Percentiles rank a stretch among this genome's conserved stretches.
Evolutionary conservation across 2,797 vertebrate species (phyloP).

Genomic region (Falco rusticolus): DNA sequence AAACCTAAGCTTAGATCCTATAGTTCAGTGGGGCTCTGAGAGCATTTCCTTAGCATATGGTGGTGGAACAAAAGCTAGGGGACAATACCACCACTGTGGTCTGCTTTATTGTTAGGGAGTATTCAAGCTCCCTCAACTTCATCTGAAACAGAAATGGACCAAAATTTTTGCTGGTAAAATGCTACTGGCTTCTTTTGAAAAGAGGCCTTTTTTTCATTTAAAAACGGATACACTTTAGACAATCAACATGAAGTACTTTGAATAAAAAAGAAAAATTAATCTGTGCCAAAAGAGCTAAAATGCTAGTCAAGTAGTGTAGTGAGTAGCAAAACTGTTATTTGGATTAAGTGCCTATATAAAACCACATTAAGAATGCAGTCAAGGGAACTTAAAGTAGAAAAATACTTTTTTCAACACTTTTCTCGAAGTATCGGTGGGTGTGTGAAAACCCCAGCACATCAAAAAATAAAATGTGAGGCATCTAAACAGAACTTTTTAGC

Average conservation of each 20-base stretch:
- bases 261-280: not conserved
- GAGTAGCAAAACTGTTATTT: not conserved
- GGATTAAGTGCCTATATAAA: not conserved
- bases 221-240: not conserved
- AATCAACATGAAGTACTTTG: not conserved
- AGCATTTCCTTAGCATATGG: conserved; percentile 21
- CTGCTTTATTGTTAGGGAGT: not conserved
- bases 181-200: not conserved
- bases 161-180: not conserved
- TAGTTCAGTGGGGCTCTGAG: not conserved
- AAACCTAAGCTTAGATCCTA: not conserved
- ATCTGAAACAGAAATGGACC: not conserved
- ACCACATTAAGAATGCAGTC: not conserved
- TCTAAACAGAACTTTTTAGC: not conserved
- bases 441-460: not conserved
- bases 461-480: not conserved
- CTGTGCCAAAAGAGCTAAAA: not conserved
- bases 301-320: not conserved
- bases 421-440: not conserved
- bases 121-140: not conserved
- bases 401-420: not conserved
- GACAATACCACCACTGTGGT: not conserved
- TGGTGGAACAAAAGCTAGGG: conserved; percentile 56
- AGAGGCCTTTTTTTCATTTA: not conserved
- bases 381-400: not conserved